These are phyloP conservation scores for Nymphalis io DNA, from an alignment of 1,140 invertebrate species.

Conservation along the genomic window DNA sequence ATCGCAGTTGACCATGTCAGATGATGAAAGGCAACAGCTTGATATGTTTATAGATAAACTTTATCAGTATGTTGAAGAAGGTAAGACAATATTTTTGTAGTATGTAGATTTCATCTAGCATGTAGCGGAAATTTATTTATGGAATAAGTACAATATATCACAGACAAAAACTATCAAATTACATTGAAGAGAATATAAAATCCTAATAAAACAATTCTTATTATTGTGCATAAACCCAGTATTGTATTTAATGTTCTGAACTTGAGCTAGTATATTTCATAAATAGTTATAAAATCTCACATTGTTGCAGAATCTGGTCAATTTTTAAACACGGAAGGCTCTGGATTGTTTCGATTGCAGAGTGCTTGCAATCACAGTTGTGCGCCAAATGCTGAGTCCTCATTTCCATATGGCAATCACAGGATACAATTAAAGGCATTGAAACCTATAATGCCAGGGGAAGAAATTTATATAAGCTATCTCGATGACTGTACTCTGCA, in stretches of 20 bases:
- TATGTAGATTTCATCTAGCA: no score
- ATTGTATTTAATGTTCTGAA: no score
- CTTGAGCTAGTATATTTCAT: no score
- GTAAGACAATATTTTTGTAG: slow-evolving; percentile 76
- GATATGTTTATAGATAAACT: slow-evolving; percentile 90
- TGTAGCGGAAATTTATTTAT: no score
- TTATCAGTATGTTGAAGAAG: slow-evolving; percentile 92
- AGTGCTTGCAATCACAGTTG: slow-evolving; percentile 97
- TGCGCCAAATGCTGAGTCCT: slow-evolving; percentile 91
- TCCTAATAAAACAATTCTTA: no score
- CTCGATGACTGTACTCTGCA: slow-evolving; percentile 91
- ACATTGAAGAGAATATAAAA: no score
- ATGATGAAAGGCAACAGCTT: slow-evolving; percentile 85
- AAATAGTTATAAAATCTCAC: neutral
- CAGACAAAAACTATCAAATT: no score
- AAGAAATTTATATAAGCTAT: slow-evolving; percentile 96
- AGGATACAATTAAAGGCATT: slow-evolving; percentile 89
- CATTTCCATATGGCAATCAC: slow-evolving; percentile 92
- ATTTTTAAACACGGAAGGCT: slow-evolving; percentile 96
- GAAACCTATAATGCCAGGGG: slow-evolving; percentile 87
- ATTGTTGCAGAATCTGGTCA: slow-evolving; percentile 87
- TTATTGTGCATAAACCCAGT: no score
- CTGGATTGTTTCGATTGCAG: slow-evolving; percentile 92
- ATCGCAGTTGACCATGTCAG: slow-evolving; percentile 84
- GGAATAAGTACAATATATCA: no score